These are phyloP conservation scores for Delichon dasypus DNA, from an alignment of 2,797 vertebrate genomes.

Conservation along the genomic window DNA sequence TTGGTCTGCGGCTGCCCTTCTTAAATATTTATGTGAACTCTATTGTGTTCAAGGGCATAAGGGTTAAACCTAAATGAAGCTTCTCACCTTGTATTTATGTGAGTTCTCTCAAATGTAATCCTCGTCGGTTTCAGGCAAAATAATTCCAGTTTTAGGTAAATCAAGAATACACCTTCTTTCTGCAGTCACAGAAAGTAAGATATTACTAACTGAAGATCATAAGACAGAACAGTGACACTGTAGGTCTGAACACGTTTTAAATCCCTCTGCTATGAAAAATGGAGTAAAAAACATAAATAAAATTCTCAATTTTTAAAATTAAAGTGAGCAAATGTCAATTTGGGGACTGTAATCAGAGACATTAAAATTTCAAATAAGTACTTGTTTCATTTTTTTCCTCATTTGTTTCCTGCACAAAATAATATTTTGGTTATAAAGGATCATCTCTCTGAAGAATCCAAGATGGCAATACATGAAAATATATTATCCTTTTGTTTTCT, in stretches of 20 bases:
- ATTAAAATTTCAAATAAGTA: conserved; percentile 1
- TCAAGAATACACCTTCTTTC: neutral
- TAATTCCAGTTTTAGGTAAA: conserved; percentile 9
- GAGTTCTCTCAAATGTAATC: neutral
- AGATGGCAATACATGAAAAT: neutral
- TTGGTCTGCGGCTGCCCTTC: neutral
- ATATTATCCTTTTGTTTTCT: neutral
- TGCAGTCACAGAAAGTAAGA: neutral
- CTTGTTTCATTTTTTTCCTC: neutral
- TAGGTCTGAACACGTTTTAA: conserved; percentile 12
- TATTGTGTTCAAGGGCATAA: neutral
- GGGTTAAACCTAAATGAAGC: conserved; percentile 1
- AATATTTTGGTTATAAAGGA: neutral
- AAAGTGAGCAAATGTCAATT: conserved; percentile 6
- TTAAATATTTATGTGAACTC: conserved; percentile 52
- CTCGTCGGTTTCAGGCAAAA: neutral
- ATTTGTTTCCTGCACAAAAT: neutral
- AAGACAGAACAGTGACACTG: neutral
- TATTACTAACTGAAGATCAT: neutral
- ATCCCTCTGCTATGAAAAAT: neutral
- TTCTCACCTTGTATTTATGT: neutral
- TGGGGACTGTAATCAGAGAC: neutral
- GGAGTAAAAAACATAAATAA: neutral
- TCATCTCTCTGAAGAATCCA: neutral
- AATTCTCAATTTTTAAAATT: neutral